Conservation (phyloP, 2,113 vertebrate genomes). For the Rhynchomys soricoides region DNA sequence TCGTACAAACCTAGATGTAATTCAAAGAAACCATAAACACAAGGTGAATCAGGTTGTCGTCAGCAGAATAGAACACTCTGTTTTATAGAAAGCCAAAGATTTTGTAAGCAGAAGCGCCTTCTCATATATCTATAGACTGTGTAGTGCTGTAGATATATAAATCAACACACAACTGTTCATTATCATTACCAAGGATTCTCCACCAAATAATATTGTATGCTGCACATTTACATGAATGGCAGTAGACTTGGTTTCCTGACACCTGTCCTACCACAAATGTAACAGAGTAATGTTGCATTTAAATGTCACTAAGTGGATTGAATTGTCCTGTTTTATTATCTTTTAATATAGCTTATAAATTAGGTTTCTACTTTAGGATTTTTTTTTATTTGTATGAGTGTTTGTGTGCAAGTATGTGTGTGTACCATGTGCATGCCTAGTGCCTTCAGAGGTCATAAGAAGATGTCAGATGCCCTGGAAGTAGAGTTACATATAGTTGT, state of each 20-base stretch:
- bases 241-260: not conserved
- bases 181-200: not conserved
- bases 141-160: not conserved
- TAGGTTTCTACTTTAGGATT: not conserved
- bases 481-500: not conserved
- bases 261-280: not conserved
- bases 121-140: not conserved
- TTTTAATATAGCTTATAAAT: not conserved
- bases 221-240: not conserved
- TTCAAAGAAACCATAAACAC: not conserved
- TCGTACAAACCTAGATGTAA: not conserved
- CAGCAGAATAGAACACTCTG: not conserved
- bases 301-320: not conserved
- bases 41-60: not conserved
- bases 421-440: not conserved
- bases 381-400: not conserved
- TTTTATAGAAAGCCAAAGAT: not conserved
- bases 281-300: not conserved
- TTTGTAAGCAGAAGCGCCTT: not conserved
- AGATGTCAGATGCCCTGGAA: not conserved
- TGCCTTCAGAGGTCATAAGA: not conserved
- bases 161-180: not conserved
- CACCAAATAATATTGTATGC: not conserved
- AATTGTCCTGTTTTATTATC: too few relatives aligned
- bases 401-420: not conserved